These are phyloP conservation scores for Melanotaenia nigrans DNA, from an alignment of 2,797 vertebrate genomes.

Conservation along the genomic window DNA sequence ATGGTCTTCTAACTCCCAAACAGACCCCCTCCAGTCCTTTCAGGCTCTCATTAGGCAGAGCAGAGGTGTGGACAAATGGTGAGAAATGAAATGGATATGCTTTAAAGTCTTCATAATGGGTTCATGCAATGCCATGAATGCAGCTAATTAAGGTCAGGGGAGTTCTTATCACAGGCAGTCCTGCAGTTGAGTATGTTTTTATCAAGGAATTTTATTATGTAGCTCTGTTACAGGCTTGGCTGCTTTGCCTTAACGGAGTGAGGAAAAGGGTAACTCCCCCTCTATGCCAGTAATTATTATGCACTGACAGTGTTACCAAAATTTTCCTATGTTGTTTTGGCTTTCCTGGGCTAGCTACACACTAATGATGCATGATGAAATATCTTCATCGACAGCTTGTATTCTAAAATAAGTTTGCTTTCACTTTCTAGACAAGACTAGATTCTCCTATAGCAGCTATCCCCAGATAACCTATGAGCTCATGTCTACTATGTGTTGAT, in stretches of 20 bases:
- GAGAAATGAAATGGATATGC: conserved; percentile 81
- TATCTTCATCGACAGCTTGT: conserved; percentile 17
- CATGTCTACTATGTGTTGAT: conserved; percentile 46
- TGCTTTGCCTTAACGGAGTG: conserved; percentile 46
- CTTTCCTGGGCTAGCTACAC: conserved; percentile 23
- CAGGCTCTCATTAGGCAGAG: conserved; percentile 74
- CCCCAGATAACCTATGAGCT: conserved; percentile 45
- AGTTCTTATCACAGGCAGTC: conserved; percentile 69
- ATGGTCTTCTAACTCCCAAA: conserved; percentile 35
- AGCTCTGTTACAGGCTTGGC: conserved; percentile 45
- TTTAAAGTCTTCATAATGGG: conserved; percentile 81
- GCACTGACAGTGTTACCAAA: conserved; percentile 39
- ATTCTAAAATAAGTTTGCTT: conserved; percentile 9
- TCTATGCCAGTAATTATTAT: conserved; percentile 48
- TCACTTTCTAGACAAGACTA: background rate
- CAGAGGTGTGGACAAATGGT: conserved; percentile 73
- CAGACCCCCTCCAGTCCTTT: conserved; percentile 38
- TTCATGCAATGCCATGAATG: conserved; percentile 78
- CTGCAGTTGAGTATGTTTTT: conserved; percentile 70
- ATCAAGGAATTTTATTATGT: conserved; percentile 73
- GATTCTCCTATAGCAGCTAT: conserved; percentile 9
- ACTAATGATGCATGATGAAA: conserved; percentile 29
- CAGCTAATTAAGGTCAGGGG: conserved; percentile 82
- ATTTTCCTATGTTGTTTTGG: conserved; percentile 38
- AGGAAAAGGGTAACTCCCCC: conserved; percentile 36